Evolutionary conservation across 2,113 vertebrate species (phyloP).

Genomic region (Notothenia rossii): DNA sequence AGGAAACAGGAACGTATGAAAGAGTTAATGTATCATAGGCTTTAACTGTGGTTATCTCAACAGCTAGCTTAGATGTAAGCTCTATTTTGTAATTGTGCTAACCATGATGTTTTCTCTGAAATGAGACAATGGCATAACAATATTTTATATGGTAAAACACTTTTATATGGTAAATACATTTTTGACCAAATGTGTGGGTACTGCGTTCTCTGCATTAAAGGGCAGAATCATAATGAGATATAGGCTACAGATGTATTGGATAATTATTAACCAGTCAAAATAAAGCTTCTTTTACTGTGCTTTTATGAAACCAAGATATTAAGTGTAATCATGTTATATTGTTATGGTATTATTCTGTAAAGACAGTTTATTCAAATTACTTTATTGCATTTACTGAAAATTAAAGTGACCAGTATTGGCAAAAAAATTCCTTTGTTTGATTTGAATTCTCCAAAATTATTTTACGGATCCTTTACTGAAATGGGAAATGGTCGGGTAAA

Average conservation of each 20-base stretch:
- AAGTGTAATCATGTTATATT: conserved; percentile 35
- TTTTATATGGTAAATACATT: neutral
- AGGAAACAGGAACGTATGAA: neutral
- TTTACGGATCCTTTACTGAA: neutral
- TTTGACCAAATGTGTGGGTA: too few relatives aligned
- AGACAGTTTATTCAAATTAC: neutral
- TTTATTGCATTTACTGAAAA: conserved; percentile 19
- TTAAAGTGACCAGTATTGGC: conserved; percentile 51
- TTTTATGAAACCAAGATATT: conserved; percentile 15
- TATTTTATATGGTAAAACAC: neutral
- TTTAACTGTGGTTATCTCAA: neutral
- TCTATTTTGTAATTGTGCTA: conserved; percentile 2
- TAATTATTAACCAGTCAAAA: conserved; percentile 9
- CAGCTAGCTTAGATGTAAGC: neutral
- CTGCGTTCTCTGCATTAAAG: neutral
- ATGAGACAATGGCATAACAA: neutral
- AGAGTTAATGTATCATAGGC: neutral
- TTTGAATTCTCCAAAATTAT: neutral
- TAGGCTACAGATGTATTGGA: neutral
- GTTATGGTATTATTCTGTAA: conserved; percentile 21
- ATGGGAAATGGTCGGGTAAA: neutral
- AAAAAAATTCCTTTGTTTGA: neutral
- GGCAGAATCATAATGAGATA: conserved; percentile 1
- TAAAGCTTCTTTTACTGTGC: neutral
- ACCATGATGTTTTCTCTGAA: neutral